Evolutionary conservation across 1,140 invertebrate species (phyloP), one percentile per base, ranked within the genome.

Genomic region (Heliothis subflexa): DNA sequence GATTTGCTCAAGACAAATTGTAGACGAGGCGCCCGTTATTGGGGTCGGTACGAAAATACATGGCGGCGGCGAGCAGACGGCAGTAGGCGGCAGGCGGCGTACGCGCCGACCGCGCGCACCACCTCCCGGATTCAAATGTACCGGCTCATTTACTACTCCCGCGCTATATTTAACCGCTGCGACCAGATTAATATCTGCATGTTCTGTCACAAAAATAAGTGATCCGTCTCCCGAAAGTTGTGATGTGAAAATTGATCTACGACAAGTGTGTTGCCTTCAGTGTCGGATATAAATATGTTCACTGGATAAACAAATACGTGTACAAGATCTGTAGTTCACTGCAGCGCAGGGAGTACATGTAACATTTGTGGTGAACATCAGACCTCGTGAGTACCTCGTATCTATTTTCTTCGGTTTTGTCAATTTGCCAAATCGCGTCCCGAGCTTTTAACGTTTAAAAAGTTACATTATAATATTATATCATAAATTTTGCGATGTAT

Each of bases 11-110:
- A 93, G 91, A 94, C 91, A 93, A 91, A 94, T 94, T 86, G 92
- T 92, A 91, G 89, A 93, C 90, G 85, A 90, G 89, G 87, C 91
- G 90, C 78, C 88, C 88, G 89, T 81, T 89, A 93, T 92, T 91
- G 92, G 88, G 93, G 92, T 92, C 91, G 92, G 85, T 90, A 91
- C 91, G 79, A 92, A 93, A 94, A 93, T 94, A 93, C 89, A 92
- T 91, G 86, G 84, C 87, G 89, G 85, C 83, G 83, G 79, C 83
- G 80, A 81, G 82, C 85, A 85, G 83, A 84, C 89, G 87, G 83
- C 92, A 93, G 90, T 93, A 92, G 91, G 90, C 88, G 90, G 85
- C 86, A 88, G 87, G 88, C 93, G 91, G 93, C 93, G 90, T 88
- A 89, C 87, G 91, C 92, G 93, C 93, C 91, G 87, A 90, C 88